Conservation (phyloP, 2,113 vertebrate genomes). For the Coracopsis vasa region DNA sequence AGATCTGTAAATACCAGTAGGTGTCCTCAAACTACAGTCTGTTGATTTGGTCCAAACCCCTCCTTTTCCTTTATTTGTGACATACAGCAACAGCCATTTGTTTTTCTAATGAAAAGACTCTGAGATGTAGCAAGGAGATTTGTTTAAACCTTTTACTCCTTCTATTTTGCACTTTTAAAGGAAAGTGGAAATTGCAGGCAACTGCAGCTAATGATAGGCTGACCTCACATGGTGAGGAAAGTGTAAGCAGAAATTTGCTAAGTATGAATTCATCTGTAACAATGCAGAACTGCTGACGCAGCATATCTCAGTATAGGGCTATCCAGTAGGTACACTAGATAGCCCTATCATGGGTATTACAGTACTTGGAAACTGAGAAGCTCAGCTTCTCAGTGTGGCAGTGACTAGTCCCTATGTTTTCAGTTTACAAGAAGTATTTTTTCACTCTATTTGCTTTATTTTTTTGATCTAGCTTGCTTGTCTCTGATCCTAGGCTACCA, state of each 20-base stretch:
- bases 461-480: not conserved
- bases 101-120: not conserved
- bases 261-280: not conserved
- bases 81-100: not conserved
- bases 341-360: not conserved
- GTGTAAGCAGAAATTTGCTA: not conserved
- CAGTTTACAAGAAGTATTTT: not conserved
- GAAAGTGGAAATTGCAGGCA: not conserved
- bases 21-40: not conserved
- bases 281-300: not conserved
- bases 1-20: not conserved
- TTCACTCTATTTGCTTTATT: not conserved
- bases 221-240: not conserved
- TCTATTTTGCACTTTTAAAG: not conserved
- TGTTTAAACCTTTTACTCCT: not conserved
- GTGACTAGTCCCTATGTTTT: rapidly evolving
- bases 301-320: not conserved
- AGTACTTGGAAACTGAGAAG: not conserved
- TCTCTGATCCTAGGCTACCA: conserved; percentile 23
- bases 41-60: not conserved
- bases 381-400: rapidly evolving
- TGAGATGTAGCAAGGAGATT: not conserved
- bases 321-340: not conserved
- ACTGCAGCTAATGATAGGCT: not conserved
- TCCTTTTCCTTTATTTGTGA: not conserved